Conservation (phyloP, 2,797 vertebrate genomes). For the Pseudopleuronectes americanus region DNA sequence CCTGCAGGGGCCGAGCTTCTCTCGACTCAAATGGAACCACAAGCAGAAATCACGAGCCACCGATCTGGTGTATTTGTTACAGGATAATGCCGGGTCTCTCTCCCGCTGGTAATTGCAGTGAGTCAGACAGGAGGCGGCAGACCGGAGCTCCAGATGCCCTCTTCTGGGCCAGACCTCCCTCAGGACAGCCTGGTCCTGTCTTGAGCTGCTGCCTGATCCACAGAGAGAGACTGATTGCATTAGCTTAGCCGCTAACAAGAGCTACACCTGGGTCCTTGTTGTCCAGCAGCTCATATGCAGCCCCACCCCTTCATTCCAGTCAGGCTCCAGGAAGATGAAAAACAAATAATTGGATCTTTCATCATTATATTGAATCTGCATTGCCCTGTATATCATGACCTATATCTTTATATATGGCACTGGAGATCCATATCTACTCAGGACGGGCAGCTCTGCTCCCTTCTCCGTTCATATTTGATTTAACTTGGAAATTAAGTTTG, state of each 20-base stretch:
- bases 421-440: background rate
- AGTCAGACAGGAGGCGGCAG: conserved; percentile 42
- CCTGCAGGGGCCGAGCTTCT: background rate
- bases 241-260: conserved; percentile 74
- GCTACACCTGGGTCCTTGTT: conserved; percentile 79
- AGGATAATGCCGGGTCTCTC: conserved; percentile 5
- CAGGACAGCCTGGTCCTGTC: conserved; percentile 63
- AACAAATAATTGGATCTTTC: conserved; percentile 7
- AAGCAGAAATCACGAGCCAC: background rate
- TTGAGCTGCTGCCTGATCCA: conserved; percentile 51
- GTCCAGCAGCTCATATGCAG: conserved; percentile 37
- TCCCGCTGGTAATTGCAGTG: conserved; percentile 40
- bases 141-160: conserved; percentile 65
- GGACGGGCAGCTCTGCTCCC: background rate
- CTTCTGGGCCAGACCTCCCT: conserved; percentile 65
- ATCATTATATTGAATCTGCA: background rate
- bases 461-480: background rate
- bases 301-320: background rate
- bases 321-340: conserved; percentile 13
- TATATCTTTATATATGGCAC: background rate
- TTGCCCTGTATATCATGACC: background rate
- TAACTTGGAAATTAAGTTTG: background rate
- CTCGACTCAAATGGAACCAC: background rate
- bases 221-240: conserved; percentile 64
- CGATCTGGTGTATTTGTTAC: conserved; percentile 13